These are phyloP conservation scores for Archegozetes longisetosus DNA, from an alignment of 1,140 invertebrate genomes.

Conservation along the genomic window DNA sequence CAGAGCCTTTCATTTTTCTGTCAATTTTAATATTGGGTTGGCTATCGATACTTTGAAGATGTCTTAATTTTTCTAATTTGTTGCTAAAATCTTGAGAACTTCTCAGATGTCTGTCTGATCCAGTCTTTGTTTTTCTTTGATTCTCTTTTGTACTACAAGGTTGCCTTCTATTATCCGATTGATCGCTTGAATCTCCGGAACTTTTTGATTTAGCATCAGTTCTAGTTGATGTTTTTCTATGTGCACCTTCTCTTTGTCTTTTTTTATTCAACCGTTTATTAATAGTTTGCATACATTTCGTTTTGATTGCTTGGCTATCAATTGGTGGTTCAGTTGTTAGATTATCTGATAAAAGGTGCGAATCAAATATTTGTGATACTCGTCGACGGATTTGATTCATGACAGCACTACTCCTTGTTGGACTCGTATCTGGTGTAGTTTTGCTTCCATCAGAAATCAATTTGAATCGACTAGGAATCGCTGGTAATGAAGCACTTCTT, in stretches of 20 bases:
- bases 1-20: too few relatives aligned
- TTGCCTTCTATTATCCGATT: background rate
- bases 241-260: background rate
- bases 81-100: too few relatives aligned
- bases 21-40: too few relatives aligned
- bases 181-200: background rate
- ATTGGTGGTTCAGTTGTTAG: too few relatives aligned
- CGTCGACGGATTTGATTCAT: background rate
- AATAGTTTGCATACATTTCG: background rate
- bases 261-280: background rate
- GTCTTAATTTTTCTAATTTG: too few relatives aligned
- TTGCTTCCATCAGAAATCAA: too few relatives aligned
- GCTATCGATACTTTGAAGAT: background rate
- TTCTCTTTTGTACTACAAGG: background rate
- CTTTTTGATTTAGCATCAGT: background rate
- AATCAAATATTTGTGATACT: background rate
- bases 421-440: too few relatives aligned
- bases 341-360: background rate
- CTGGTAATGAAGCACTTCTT: background rate
- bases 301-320: background rate
- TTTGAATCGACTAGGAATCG: too few relatives aligned
- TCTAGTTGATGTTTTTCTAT: background rate
- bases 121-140: too few relatives aligned
- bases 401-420: background rate
- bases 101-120: too few relatives aligned